Evolutionary conservation across 2,888 invertebrate species (phyloP).

Genomic region (Brenthis ino): DNA sequence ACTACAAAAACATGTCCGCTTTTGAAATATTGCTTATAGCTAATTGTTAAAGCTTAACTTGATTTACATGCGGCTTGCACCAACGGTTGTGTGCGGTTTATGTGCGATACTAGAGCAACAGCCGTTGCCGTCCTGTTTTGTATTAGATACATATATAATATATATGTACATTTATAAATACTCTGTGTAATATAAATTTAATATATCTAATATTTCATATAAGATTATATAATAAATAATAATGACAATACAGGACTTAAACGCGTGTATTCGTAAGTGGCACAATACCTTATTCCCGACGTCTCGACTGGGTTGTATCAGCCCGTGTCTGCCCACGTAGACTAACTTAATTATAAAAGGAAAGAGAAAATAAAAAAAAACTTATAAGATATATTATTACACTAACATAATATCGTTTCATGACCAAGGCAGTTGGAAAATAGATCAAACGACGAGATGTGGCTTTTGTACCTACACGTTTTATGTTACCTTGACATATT

Average conservation of each 20-base stretch:
- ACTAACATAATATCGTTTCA: not conserved
- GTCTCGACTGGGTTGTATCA: too few relatives aligned
- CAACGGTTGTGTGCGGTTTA: not conserved
- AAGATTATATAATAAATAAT: too few relatives aligned
- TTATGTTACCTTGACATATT: constrained; percentile 11
- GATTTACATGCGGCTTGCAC: not conserved
- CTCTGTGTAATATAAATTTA: too few relatives aligned
- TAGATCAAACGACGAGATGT: constrained; percentile 2
- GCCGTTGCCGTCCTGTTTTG: not conserved
- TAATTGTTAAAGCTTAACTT: constrained; percentile 9
- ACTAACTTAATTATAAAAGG: too few relatives aligned
- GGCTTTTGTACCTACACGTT: not conserved
- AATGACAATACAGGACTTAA: too few relatives aligned
- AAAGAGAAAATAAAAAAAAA: not conserved
- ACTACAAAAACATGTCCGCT: too few relatives aligned
- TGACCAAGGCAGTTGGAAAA: not conserved
- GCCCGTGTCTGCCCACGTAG: too few relatives aligned
- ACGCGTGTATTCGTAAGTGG: too few relatives aligned
- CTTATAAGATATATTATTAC: not conserved
- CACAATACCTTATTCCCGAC: too few relatives aligned
- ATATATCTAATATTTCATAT: too few relatives aligned
- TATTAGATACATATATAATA: not conserved
- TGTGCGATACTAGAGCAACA: not conserved
- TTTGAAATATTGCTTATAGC: not conserved
- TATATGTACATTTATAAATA: not conserved